These are phyloP conservation scores for Mythimna loreyi DNA, from an alignment of 2,888 invertebrate genomes.

Conservation along the genomic window DNA sequence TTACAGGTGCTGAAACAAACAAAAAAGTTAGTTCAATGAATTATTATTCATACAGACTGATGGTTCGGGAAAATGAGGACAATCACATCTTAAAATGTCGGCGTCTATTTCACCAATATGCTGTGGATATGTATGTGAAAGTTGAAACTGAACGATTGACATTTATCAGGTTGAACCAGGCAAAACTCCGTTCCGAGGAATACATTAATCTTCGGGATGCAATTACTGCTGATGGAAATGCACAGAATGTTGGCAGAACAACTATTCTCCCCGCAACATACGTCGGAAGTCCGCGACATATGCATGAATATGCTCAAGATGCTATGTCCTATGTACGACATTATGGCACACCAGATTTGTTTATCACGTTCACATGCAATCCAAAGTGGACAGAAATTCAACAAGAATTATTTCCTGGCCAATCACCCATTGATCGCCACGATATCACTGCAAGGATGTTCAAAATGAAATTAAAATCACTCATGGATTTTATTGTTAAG, in stretches of 20 bases:
- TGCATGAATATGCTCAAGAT: slow-evolving; percentile 66
- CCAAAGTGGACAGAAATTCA: slow-evolving; percentile 60
- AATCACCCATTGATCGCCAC: background rate
- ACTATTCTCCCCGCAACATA: slow-evolving; percentile 69
- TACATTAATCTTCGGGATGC: slow-evolving; percentile 52
- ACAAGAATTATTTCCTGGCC: background rate
- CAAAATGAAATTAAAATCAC: background rate
- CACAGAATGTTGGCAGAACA: slow-evolving; percentile 63
- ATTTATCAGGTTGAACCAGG: background rate
- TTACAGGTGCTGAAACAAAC: background rate
- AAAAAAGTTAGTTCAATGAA: slow-evolving; percentile 9
- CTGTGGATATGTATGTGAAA: slow-evolving; percentile 4
- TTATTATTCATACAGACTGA: slow-evolving; percentile 3
- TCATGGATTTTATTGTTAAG: background rate
- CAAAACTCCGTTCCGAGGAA: no score
- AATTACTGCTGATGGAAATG: slow-evolving; percentile 62
- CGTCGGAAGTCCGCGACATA: slow-evolving; percentile 59
- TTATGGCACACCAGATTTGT: slow-evolving; percentile 67
- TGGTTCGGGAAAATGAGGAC: background rate
- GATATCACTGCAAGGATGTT: background rate
- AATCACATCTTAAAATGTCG: slow-evolving; percentile 8
- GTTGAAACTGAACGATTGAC: slow-evolving; percentile 5
- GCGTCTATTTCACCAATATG: background rate
- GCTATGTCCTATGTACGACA: slow-evolving; percentile 70
- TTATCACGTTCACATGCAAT: slow-evolving; percentile 65